Evolutionary conservation across 2,797 vertebrate species (phyloP), one percentile per base, ranked within the genome.

Genomic region (Rallus crepitans): DNA sequence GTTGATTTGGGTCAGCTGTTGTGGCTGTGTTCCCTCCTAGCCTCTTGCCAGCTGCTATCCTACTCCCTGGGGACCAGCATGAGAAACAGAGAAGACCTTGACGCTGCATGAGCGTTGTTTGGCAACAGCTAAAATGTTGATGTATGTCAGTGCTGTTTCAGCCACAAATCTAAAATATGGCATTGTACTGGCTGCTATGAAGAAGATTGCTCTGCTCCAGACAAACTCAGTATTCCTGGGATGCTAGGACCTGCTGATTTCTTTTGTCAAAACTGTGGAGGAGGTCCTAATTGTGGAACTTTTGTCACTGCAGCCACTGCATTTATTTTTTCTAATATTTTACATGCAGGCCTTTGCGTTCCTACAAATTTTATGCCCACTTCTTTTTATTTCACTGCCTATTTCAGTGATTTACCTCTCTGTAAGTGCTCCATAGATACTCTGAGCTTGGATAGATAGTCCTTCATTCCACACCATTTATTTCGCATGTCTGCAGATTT

Each of bases 31-130:
- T 89, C 35, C 50, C 37, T 85, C 39, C 33, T 15, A 50, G 37
- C 35, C 15, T 72, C 65, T 61, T 77, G 45, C 35, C 19, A 69
- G 35, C 7, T 33, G 9, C 57, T 69, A 4, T 47, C 23, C 31
- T 55, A 6, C 55, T 59, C 39, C 31, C 59, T n/a, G 13, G 24
- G 31, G 23, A 17, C 9, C 39, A 45, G 28, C 4, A 1, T 2
- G 35, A 37, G 45, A 69, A 64, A 21, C 20, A 79, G 42, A 33
- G 42, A 8, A 8, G 6, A 28, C 19, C 61, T 9, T 73, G 52
- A 0, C 20, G 7, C 28, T 40, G 23, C n/a, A 8, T 37, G 57
- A 8, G 52, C 24, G 4, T 17, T 40, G 23, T 25, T 40, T 0
- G 0, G 37, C 70, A 65, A 18, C 3, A 53, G 33, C 30, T 39